Base-by-base conservation (phyloP, 1,140 invertebrate species). In the Drepana arcuata region DNA sequence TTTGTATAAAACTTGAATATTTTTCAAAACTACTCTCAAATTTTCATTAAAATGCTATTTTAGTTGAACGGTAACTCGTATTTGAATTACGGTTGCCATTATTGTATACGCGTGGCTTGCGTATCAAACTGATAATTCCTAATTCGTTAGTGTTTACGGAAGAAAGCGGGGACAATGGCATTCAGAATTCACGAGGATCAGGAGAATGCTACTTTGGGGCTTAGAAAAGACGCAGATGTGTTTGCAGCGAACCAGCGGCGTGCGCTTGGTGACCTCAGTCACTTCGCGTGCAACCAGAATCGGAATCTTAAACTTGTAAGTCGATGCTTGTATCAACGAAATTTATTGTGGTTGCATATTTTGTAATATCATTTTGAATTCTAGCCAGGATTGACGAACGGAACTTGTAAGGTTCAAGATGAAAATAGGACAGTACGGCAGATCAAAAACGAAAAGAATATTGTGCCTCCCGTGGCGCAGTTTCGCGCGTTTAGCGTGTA, bases 401-500 rank as follows among this genome's bases (percentile, higher is more conserved):
- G 64, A 61, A 60, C 73, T 32, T 68, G 56, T 31, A 83, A 83
- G 68, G 61, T 58, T 66, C 73, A 82, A 65, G 75, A 80, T 63
- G 78, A 80, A 43, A 80, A 74, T 37, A 67, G 72, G 34, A 66
- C 65, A 12, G 53, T 80, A 36, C 73, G 75, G 26, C 72, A 73
- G 31, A 79, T 73, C 36, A 80, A 75, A 43, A 82, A 82, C 44
- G 75, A 82, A 29, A 82, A 80, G 54, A 82, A 77, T 41, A 82
- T 82, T 37, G 71, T 77, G 12, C 80, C 86, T 14, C 88, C 86
- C 14, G 86, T 89, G 40, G 88, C 88, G 28, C 88, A 89, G 54
- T 91, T 91, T 72, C 86, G 89, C 65, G 86, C 86, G 9, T 90
- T 92, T 51, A 91, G 89, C 48, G 88, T 91, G 7, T 91, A 91